Evolutionary conservation across 30 jellyfish, hydroid and myxozoan genomes (phyloP), one percentile per base, ranked within the genome.

Genomic region (Pelagia noctiluca): DNA sequence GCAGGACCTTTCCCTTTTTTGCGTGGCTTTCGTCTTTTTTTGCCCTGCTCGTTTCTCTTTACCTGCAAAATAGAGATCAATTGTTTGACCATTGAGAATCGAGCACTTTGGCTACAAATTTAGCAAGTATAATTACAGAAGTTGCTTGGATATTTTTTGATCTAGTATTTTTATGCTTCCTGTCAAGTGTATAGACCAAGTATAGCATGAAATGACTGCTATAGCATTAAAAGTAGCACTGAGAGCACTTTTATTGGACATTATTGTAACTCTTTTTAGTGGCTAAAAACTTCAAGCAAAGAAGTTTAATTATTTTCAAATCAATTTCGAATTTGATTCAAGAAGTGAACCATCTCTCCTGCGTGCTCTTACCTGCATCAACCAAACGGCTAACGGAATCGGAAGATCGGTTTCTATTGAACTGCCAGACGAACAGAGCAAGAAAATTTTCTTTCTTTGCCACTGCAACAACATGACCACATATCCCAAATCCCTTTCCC

Each of bases 1-100:
- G 84, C 75, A n/a, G 84, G 84, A 2, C 84, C 84, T 21, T 72
- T 72, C n/a, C 48, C 84, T 72, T 49, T 49, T 72, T 25, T 72
- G 84, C 13, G 84, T 72, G 46, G 71, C 22, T 72, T 72, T 46
- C 1, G 84, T 72, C 75, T 72, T 72, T 24, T 72, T 72, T 23
- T 35, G 38, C 2, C 84, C 84, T 0, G 84, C 84, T 36, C 0
- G 35, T 49, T 36, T 42, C 48, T 36, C 76, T 72, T 72, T 71
- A 61, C 74, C 74, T 61, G 74, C 74, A 61, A 61, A 61, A 61
- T 0, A 61, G n/a, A n/a, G n/a, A n/a, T n/a, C n/a, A n/a, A n/a
- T n/a, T 61, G 0, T 1, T 26, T 61, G 50, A 61, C 74, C 74
- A 61, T 36, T 61, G 35, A 61, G 33, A 61, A 61, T 13, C 22